Evolutionary conservation across 1,140 invertebrate genomes (phyloP).

Genomic region (Teleogryllus occipitalis): DNA sequence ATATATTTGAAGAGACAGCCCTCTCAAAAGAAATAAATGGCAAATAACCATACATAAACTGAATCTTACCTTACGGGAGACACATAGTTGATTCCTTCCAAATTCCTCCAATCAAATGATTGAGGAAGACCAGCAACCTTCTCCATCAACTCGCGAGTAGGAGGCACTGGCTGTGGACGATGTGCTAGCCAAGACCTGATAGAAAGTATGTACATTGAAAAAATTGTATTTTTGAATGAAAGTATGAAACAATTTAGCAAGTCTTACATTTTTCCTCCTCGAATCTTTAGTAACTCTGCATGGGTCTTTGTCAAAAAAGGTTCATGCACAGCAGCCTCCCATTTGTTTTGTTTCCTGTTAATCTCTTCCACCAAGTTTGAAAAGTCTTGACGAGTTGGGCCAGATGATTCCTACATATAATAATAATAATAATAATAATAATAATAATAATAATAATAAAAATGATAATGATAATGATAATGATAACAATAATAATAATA

Average conservation of each 20-base stretch:
- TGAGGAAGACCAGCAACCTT: slow-evolving; percentile 36
- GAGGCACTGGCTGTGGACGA: slow-evolving; percentile 20
- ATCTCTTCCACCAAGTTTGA: slow-evolving; percentile 34
- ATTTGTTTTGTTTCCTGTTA: slow-evolving; percentile 37
- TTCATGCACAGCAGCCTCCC: slow-evolving; percentile 38
- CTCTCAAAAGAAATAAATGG: too few species aligned
- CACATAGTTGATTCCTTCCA: slow-evolving; percentile 42
- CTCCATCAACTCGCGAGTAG: not conserved
- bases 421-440: too few species aligned
- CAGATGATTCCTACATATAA: too few species aligned
- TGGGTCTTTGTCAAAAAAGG: slow-evolving; percentile 34
- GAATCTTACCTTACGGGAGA: slow-evolving; percentile 38
- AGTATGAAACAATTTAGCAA: too few species aligned
- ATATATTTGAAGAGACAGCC: too few species aligned
- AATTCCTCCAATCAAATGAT: slow-evolving; percentile 46
- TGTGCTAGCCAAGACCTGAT: slow-evolving; percentile 19
- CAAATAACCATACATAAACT: too few species aligned
- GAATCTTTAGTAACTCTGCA: slow-evolving; percentile 33
- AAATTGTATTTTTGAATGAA: not conserved
- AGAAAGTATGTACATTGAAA: not conserved
- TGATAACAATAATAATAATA: too few species aligned
- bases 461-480: too few species aligned
- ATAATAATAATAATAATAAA: too few species aligned
- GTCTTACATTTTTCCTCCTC: slow-evolving; percentile 31
- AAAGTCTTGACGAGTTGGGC: slow-evolving; percentile 16